Conservation (phyloP, 53 echinoderm and acorn worm genomes). For the Zoroaster sp. region DNA sequence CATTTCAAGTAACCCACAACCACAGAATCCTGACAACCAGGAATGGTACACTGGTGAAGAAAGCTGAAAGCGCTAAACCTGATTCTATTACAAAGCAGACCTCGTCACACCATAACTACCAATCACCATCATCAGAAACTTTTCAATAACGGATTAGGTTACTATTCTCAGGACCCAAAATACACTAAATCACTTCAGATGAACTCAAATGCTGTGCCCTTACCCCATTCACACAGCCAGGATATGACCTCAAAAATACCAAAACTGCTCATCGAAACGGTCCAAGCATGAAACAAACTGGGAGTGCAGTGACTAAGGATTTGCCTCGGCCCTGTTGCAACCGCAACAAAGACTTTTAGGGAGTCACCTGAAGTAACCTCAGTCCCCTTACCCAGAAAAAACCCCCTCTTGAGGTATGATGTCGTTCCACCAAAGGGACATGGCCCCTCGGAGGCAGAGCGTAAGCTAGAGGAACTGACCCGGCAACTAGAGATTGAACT, state of each 20-base stretch:
- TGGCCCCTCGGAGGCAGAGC: constrained; percentile 91
- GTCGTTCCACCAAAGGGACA: constrained; percentile 78
- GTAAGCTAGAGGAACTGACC: constrained; percentile 90
- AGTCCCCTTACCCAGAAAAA: constrained; percentile 50
- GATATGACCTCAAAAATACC: not conserved
- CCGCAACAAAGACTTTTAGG: not conserved
- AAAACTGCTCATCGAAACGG: not conserved
- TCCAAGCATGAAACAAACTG: constrained; percentile 12
- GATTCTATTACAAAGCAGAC: too few species aligned
- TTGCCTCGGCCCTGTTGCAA: not conserved
- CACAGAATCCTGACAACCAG: constrained; percentile 15
- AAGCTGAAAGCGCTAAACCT: not conserved
- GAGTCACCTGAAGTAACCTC: not conserved
- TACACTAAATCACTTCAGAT: not conserved
- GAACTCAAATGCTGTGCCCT: not conserved
- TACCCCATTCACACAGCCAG: not conserved
- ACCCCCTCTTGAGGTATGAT: constrained; percentile 91
- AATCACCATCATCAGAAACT: not conserved
- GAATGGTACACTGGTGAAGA: constrained; percentile 39
- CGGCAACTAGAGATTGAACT: constrained; percentile 90
- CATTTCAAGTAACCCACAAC: not conserved
- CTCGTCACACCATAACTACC: not conserved
- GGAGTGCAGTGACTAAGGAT: not conserved
- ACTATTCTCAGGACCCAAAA: not conserved
- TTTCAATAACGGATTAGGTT: not conserved